Evolutionary conservation across 2,797 vertebrate species (phyloP).

Genomic region (Salarias fasciatus): DNA sequence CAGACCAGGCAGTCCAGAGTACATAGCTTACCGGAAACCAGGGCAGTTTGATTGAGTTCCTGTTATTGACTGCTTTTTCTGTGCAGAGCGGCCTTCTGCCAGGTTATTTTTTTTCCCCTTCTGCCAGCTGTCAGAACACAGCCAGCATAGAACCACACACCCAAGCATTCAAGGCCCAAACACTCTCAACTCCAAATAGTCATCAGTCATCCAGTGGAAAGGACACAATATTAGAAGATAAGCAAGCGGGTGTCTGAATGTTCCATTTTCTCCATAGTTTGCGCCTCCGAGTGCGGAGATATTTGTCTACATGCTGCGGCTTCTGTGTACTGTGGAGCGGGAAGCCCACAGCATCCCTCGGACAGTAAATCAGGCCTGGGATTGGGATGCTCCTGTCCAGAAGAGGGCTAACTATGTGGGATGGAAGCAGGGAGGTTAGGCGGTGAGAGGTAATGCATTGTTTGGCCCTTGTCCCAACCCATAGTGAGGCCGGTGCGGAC

Average conservation of each 20-base stretch:
- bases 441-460: constrained; percentile 73
- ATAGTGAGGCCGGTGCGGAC: constrained; percentile 62
- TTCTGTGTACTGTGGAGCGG: constrained; percentile 53
- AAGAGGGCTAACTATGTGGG: constrained; percentile 60
- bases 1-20: constrained; percentile 78
- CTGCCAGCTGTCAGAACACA: constrained; percentile 77
- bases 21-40: constrained; percentile 84
- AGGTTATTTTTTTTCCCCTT: constrained; percentile 67
- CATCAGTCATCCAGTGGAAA: constrained; percentile 61
- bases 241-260: constrained; percentile 51
- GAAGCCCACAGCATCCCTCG: constrained; percentile 45
- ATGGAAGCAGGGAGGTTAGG: constrained; percentile 68
- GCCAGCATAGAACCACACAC: constrained; percentile 65
- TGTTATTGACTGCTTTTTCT: constrained; percentile 90
- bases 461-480: constrained; percentile 72
- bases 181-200: constrained; percentile 64
- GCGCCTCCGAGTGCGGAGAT: constrained; percentile 16
- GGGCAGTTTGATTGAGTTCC: constrained; percentile 93
- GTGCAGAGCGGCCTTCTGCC: constrained; percentile 80
- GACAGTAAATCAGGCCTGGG: constrained; percentile 67
- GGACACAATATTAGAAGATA: constrained; percentile 67
- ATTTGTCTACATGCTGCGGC: constrained; percentile 34
- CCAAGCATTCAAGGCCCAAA: constrained; percentile 50
- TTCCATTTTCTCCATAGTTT: constrained; percentile 27
- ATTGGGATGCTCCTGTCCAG: constrained; percentile 66